Evolutionary conservation across 2,113 vertebrate genomes (phyloP).

Genomic region (Himantopus leucocephalus): DNA sequence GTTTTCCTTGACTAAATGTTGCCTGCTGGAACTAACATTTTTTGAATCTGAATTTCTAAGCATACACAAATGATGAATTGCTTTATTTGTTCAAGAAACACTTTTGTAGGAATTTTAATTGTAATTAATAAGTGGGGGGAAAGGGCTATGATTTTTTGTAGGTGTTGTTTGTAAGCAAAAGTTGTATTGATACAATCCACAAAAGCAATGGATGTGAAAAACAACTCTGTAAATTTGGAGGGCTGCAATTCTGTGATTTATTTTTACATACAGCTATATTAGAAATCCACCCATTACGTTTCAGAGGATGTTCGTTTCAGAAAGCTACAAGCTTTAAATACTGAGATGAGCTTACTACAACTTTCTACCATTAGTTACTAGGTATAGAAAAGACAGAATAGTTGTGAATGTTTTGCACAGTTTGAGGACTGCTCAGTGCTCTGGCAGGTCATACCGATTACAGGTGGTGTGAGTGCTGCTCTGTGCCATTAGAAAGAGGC

Average conservation of each 20-base stretch:
- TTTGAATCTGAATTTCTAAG: slow-evolving; percentile 27
- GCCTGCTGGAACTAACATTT: slow-evolving; percentile 2
- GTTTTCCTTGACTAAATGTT: slow-evolving; percentile 26
- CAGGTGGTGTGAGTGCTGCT: no score
- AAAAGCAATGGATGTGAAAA: neutral
- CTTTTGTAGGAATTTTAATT: slow-evolving; percentile 41
- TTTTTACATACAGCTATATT: neutral
- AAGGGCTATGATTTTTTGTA: neutral
- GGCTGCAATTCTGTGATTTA: neutral
- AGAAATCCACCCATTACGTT: neutral
- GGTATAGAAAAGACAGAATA: neutral
- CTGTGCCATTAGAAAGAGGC: neutral
- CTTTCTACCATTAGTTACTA: neutral
- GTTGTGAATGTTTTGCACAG: rapidly evolving
- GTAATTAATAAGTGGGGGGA: slow-evolving; percentile 32
- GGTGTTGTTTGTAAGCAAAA: neutral
- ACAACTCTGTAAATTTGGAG: neutral
- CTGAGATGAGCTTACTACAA: neutral
- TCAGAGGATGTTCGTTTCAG: neutral
- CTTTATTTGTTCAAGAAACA: slow-evolving; percentile 32
- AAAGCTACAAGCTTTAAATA: neutral
- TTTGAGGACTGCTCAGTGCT: neutral
- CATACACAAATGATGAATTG: slow-evolving; percentile 43
- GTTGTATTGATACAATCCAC: neutral
- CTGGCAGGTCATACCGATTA: neutral